Conservation (phyloP, 1,140 invertebrate genomes). For the Drosophila busckii region DNA sequence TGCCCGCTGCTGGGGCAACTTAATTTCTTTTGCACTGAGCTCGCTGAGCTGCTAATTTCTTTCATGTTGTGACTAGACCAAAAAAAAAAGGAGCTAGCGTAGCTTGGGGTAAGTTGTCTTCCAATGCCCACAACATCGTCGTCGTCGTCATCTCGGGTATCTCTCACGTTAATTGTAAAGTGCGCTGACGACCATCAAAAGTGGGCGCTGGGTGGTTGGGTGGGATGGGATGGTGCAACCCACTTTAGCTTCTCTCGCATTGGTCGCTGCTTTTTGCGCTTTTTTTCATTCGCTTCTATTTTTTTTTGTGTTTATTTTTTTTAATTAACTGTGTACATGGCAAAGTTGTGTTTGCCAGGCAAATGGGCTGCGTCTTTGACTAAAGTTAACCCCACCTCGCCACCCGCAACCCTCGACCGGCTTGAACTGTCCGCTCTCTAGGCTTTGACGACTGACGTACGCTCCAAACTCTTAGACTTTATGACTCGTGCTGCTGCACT, state of each 20-base stretch:
- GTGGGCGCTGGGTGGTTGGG: background rate
- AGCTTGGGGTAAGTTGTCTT: constrained; percentile 9
- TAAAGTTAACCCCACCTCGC: background rate
- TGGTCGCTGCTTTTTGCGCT: constrained; percentile 20
- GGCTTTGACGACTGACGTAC: no score
- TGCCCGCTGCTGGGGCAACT: background rate
- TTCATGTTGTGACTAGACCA: constrained; percentile 50
- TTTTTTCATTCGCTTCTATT: background rate
- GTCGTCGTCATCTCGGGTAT: constrained; percentile 45
- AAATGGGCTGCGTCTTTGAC: constrained; percentile 41
- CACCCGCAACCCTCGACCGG: no score
- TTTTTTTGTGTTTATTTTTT: constrained; percentile 32
- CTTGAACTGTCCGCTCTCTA: no score
- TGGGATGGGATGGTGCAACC: background rate
- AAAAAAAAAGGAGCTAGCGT: background rate
- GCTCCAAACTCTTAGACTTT: no score
- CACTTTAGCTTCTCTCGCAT: constrained; percentile 23
- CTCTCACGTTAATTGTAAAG: constrained; percentile 58
- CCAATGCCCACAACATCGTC: background rate
- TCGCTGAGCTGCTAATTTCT: constrained; percentile 66
- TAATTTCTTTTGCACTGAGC: background rate
- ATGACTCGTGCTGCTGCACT: no score
- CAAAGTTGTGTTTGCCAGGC: constrained; percentile 52
- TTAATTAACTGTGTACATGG: constrained; percentile 69
- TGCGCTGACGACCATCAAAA: no score